Percentiles rank a stretch among this genome's conserved stretches.
Conservation (phyloP, 1,140 invertebrate species). For the Heliothis virescens region DNA sequence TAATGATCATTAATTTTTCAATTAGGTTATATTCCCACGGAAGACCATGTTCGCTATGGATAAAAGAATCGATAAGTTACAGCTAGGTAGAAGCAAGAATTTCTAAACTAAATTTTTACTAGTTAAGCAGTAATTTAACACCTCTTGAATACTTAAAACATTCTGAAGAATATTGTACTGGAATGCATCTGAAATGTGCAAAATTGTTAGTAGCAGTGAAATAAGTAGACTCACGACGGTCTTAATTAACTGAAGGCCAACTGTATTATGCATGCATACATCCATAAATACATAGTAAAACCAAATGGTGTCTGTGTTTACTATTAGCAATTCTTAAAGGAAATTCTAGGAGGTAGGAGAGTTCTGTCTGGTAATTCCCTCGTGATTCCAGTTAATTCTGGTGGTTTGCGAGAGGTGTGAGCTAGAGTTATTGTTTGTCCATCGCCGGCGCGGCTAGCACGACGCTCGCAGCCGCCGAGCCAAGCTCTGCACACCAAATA, state of each 20-base stretch:
- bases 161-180: no score
- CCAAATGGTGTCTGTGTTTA: not conserved
- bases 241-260: not conserved
- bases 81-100: no score
- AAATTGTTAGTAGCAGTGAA: not conserved
- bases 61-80: no score
- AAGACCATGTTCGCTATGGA: no score
- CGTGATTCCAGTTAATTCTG: conserved; percentile 49
- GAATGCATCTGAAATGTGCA: not conserved
- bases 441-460: conserved; percentile 30
- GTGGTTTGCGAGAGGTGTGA: conserved; percentile 47
- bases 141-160: no score
- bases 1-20: no score
- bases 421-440: conserved; percentile 58
- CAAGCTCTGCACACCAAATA: conserved; percentile 55
- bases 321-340: conserved; percentile 39
- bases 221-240: not conserved
- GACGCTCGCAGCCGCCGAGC: conserved; percentile 1
- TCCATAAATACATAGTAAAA: not conserved
- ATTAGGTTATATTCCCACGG: no score
- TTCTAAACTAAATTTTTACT: no score
- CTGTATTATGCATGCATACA: conserved; percentile 10
- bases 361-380: conserved; percentile 46
- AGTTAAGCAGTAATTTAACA: no score
- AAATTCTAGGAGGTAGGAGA: conserved; percentile 25